These are phyloP conservation scores for Tragelaphus imberbis DNA, from an alignment of 2,113 vertebrate species.

Conservation along the genomic window DNA sequence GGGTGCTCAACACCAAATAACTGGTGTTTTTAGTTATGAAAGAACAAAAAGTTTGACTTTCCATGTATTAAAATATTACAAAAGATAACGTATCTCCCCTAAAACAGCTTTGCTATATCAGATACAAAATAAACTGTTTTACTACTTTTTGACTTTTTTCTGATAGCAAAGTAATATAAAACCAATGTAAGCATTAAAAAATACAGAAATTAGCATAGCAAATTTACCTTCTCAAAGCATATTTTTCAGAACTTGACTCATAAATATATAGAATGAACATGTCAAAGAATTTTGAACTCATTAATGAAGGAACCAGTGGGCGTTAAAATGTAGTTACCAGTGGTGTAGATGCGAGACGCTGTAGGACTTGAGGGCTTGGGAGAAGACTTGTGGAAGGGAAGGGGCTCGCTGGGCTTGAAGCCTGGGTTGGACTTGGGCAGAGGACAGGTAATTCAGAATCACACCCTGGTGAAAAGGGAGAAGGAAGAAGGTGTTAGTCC, in stretches of 20 bases:
- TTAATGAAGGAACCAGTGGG: neutral
- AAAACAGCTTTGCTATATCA: neutral
- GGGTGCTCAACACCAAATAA: neutral
- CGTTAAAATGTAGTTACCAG: neutral
- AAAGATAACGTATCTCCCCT: neutral
- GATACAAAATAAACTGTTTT: neutral
- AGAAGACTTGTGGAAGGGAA: neutral
- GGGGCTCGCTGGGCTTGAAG: neutral
- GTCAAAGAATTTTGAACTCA: neutral
- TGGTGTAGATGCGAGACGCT: neutral
- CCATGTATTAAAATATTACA: neutral
- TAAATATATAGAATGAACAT: neutral
- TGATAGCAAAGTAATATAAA: neutral
- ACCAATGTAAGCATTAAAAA: neutral
- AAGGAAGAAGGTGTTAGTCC: neutral
- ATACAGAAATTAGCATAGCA: neutral
- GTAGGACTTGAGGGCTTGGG: neutral
- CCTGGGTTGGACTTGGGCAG: neutral
- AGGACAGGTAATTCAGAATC: neutral
- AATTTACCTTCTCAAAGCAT: neutral
- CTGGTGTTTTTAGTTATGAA: neutral
- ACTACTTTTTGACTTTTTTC: neutral
- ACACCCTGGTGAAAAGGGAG: neutral
- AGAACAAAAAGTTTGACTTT: neutral
- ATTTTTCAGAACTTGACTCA: neutral